Conservation (phyloP, 2,113 vertebrate species). For the Strix aluco region DNA sequence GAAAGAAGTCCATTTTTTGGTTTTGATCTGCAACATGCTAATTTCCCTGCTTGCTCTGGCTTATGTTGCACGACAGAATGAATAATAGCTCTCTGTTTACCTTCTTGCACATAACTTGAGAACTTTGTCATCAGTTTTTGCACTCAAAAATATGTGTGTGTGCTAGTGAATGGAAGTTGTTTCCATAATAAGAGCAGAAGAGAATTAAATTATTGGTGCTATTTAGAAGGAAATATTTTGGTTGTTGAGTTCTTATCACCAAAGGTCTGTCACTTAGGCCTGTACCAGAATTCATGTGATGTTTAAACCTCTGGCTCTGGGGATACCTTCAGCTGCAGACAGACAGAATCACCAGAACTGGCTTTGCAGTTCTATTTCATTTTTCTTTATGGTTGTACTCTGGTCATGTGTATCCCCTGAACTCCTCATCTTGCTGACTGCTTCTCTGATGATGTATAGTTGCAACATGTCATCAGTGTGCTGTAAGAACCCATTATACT, state of each 20-base stretch:
- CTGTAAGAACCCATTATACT: constrained; percentile 29
- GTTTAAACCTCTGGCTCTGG: not conserved
- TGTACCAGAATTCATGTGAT: not conserved
- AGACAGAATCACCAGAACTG: not conserved
- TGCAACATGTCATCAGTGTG: constrained; percentile 9
- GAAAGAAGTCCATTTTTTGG: not conserved
- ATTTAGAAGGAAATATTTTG: not conserved
- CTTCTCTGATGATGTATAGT: constrained; percentile 34
- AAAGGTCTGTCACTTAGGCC: not conserved
- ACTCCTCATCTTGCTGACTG: constrained; percentile 30
- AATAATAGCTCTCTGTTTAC: not conserved
- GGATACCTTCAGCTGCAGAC: not conserved
- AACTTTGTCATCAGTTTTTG: not conserved
- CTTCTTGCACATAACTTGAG: not conserved
- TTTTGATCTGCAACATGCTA: not conserved
- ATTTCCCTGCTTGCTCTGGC: not conserved
- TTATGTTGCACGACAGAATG: not conserved
- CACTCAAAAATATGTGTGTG: fast-evolving
- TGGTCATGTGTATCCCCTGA: constrained; percentile 7
- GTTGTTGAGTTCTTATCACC: not conserved
- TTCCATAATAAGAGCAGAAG: not conserved
- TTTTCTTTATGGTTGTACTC: constrained; percentile 3
- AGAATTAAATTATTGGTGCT: not conserved
- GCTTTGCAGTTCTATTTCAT: not conserved
- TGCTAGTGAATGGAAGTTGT: not conserved